Evolutionary conservation across 2,113 vertebrate species (phyloP).

Genomic region (Panurus biarmicus): DNA sequence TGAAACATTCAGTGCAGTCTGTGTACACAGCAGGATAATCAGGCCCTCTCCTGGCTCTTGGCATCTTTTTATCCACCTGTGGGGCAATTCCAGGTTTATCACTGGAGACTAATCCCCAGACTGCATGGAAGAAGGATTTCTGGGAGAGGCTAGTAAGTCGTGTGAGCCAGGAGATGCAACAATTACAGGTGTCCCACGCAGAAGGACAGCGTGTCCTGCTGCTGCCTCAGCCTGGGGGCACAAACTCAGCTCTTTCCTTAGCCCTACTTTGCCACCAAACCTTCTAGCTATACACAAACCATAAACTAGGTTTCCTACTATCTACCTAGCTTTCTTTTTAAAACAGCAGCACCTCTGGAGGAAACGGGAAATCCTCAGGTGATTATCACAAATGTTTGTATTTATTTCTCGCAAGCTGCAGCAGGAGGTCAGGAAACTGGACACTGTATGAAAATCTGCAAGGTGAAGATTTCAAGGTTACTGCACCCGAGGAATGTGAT

Average conservation of each 20-base stretch:
- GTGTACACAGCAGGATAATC: not conserved
- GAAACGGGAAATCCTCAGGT: not conserved
- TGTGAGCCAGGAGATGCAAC: not conserved
- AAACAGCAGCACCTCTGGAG: not conserved
- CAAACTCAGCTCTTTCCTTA: not conserved
- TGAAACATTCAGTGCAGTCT: not conserved
- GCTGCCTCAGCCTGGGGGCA: not conserved
- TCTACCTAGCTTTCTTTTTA: not conserved
- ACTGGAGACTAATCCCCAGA: not conserved
- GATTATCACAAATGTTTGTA: not conserved
- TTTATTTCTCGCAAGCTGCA: not conserved
- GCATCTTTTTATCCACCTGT: not conserved
- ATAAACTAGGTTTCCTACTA: not conserved
- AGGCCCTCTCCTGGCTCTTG: not conserved
- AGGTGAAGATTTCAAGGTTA: not conserved
- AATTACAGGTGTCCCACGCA: not conserved
- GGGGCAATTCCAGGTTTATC: not conserved
- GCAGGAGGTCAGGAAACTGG: not conserved
- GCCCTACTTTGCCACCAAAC: not conserved
- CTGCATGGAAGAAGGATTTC: not conserved
- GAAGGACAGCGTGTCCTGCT: not conserved
- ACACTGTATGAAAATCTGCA: not conserved
- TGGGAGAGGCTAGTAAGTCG: not conserved
- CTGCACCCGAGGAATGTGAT: not conserved
- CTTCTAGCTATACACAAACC: not conserved